These are phyloP conservation scores for Brachionus rotundiformis DNA, from an alignment of 1,140 invertebrate species.

Conservation along the genomic window DNA sequence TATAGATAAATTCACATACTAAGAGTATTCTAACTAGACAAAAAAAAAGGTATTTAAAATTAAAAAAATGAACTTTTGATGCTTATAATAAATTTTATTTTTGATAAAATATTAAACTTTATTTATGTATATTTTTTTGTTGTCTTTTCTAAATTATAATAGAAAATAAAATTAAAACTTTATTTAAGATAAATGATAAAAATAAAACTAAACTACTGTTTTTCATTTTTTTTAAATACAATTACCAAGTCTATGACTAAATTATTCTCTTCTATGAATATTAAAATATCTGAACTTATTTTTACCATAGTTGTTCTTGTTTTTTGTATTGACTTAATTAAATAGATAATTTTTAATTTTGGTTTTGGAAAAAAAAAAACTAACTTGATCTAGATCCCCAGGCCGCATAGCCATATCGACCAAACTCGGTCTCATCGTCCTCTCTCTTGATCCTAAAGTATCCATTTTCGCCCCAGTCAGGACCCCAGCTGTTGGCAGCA, in stretches of 20 bases:
- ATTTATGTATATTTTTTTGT: too few species aligned
- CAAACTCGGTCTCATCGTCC: slow-evolving; percentile 29
- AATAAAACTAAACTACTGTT: neutral
- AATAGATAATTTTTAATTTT: neutral
- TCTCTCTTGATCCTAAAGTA: slow-evolving; percentile 37
- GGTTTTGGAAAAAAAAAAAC: too few species aligned
- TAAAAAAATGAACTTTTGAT: too few species aligned
- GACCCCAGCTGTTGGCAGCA: slow-evolving; percentile 48
- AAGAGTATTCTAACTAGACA: too few species aligned
- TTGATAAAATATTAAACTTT: too few species aligned
- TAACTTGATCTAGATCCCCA: slow-evolving; percentile 19
- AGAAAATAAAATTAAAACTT: neutral
- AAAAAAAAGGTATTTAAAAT: too few species aligned
- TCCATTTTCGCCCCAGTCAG: slow-evolving; percentile 40
- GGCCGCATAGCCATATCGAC: slow-evolving; percentile 38
- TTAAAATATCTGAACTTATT: slow-evolving; percentile 1
- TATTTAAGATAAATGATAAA: neutral
- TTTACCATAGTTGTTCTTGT: neutral
- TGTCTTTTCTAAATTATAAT: too few species aligned
- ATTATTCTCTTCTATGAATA: slow-evolving; percentile 31
- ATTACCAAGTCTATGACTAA: too few species aligned
- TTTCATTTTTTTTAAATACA: neutral
- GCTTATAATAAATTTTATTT: too few species aligned
- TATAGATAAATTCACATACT: too few species aligned
- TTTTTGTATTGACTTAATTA: neutral